Conservation (phyloP, 2,888 invertebrate species). For the Drosophila buzzatii region DNA sequence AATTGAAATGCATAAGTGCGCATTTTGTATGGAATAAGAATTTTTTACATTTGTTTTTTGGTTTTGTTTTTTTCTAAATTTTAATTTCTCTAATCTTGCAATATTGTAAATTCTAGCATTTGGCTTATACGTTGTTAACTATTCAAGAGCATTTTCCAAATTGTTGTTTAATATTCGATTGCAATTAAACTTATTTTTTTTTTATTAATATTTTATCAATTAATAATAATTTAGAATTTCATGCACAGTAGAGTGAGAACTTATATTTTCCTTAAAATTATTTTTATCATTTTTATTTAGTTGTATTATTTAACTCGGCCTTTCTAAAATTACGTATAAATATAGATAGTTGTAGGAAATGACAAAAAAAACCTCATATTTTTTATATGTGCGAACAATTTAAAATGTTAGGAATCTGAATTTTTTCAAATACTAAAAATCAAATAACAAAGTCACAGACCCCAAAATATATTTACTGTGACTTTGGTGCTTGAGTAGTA, state of each 20-base stretch:
- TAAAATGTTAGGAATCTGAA: neutral
- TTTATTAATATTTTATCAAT: conserved; percentile 28
- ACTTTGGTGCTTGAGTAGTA: conserved; percentile 69
- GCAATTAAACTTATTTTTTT: conserved; percentile 20
- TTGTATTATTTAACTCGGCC: conserved; percentile 30
- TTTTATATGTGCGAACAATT: neutral
- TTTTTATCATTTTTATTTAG: conserved; percentile 10
- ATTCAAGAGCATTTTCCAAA: conserved; percentile 42
- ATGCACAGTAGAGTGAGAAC: conserved; percentile 59
- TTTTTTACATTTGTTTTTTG: conserved; percentile 32
- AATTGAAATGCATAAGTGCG: conserved; percentile 69
- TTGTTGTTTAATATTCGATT: conserved; percentile 15
- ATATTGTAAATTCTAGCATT: conserved; percentile 40
- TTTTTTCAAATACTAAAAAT: conserved; percentile 45
- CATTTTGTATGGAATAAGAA: conserved; percentile 57
- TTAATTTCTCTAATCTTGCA: conserved; percentile 27
- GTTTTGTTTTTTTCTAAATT: conserved; percentile 27
- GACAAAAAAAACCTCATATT: conserved; percentile 1
- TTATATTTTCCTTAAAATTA: conserved; percentile 42
- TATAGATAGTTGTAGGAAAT: conserved; percentile 14
- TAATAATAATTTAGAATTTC: conserved; percentile 74
- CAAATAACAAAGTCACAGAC: conserved; percentile 72
- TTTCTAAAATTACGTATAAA: conserved; percentile 46
- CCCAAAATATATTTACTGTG: conserved; percentile 72
- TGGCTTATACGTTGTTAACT: conserved; percentile 41